Percentiles rank a stretch among this genome's conserved stretches.
Conservation (phyloP, 2,888 invertebrate species). For the Dasypolia templi region DNA sequence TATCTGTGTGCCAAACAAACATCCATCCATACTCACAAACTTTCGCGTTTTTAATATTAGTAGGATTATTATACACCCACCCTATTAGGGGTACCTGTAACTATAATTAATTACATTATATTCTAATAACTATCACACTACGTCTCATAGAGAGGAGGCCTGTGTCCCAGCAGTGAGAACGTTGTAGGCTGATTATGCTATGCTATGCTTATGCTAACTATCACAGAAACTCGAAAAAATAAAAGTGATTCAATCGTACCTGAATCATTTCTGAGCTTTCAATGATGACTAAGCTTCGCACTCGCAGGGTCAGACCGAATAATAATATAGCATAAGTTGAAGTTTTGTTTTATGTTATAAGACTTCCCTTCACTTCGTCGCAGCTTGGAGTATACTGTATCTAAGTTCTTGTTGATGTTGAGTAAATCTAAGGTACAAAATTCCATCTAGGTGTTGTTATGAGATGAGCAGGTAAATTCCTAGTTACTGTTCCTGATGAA, state of each 20-base stretch:
- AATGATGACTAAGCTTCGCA: conserved; percentile 29
- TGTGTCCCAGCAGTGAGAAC: too few species aligned
- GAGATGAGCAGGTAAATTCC: neutral
- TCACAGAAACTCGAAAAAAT: neutral
- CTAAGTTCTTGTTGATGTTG: too few species aligned
- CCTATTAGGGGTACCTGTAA: neutral
- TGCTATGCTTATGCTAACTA: too few species aligned
- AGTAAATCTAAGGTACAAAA: neutral
- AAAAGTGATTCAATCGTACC: neutral
- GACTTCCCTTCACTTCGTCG: neutral
- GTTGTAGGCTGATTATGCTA: too few species aligned
- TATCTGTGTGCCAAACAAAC: too few species aligned
- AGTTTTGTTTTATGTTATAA: neutral
- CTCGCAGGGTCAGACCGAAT: neutral
- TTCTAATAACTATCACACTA: too few species aligned
- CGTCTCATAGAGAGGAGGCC: too few species aligned
- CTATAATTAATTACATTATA: neutral
- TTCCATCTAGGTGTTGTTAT: neutral
- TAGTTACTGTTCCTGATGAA: conserved; percentile 1
- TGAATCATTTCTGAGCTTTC: conserved; percentile 34
- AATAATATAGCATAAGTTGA: neutral
- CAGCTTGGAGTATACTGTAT: neutral
- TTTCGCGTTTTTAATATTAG: too few species aligned
- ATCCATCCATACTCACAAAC: too few species aligned
- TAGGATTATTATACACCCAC: neutral